Evolutionary conservation across 2,113 vertebrate genomes (phyloP).

Genomic region (Rana temporaria): DNA sequence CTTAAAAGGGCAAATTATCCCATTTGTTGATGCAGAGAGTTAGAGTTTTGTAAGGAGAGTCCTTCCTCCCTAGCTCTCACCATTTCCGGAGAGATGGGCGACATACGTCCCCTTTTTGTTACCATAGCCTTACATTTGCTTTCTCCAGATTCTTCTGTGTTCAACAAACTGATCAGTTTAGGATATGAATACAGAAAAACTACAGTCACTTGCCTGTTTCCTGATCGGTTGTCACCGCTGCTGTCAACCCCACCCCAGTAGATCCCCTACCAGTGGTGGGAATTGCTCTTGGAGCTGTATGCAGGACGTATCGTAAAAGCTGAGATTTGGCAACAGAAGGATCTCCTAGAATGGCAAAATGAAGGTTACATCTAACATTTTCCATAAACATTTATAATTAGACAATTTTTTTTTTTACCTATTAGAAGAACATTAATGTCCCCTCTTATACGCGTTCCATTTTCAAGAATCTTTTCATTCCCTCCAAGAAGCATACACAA

Average conservation of each 20-base stretch:
- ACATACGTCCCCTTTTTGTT: too few relatives aligned
- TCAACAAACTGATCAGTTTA: too few relatives aligned
- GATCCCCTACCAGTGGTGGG: conserved; percentile 71
- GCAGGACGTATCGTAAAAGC: conserved; percentile 64
- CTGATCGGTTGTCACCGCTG: conserved; percentile 74
- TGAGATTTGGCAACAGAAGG: conserved; percentile 64
- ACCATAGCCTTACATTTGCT: too few relatives aligned
- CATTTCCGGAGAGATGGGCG: too few relatives aligned
- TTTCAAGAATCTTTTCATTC: conserved; percentile 81
- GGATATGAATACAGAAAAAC: too few relatives aligned
- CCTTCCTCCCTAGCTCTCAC: too few relatives aligned
- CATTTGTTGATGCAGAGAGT: too few relatives aligned
- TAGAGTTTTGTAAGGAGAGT: too few relatives aligned
- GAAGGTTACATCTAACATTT: neutral
- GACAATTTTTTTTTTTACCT: conserved; percentile 67
- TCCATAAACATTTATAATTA: too few relatives aligned
- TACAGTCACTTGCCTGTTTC: conserved; percentile 63
- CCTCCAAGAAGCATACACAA: conserved; percentile 74
- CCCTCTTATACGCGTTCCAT: conserved; percentile 77
- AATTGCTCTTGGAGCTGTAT: conserved; percentile 67
- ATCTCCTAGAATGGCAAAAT: conserved; percentile 57
- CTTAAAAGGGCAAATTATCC: too few relatives aligned
- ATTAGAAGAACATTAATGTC: conserved; percentile 85
- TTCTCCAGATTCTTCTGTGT: too few relatives aligned
- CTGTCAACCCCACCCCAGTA: conserved; percentile 69